phyloP scores from a whole-genome alignment of 2,888 invertebrate species.

The Caenorhabditis sp. region DNA sequence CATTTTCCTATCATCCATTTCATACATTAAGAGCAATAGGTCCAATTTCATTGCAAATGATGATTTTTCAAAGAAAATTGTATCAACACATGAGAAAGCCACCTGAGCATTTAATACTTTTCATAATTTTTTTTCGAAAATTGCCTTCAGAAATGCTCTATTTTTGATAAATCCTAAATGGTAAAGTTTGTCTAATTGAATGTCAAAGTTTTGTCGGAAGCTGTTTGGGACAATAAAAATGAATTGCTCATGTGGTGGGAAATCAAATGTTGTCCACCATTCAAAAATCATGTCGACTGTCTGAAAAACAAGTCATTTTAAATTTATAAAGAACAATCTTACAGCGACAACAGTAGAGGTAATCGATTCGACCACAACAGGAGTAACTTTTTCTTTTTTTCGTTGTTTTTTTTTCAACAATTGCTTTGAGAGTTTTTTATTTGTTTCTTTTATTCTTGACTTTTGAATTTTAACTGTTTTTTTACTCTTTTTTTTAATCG shows the following conservation, averaged over 20 bases:
- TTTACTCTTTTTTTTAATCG: too few relatives aligned
- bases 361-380: conserved; percentile 18
- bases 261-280: conserved; percentile 47
- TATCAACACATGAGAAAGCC: conserved; percentile 45
- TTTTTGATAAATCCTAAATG: conserved; percentile 64
- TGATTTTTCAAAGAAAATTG: conserved; percentile 35
- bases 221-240: conserved; percentile 58
- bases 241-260: conserved; percentile 53
- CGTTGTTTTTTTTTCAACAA: conserved; percentile 14
- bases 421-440: conserved; percentile 11
- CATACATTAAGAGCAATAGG: conserved; percentile 53
- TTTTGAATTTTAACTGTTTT: too few relatives aligned
- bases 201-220: conserved; percentile 30
- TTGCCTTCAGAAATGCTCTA: conserved; percentile 56
- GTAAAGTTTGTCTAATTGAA: conserved; percentile 60
- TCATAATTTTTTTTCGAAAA: neutral
- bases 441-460: conserved; percentile 39
- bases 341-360: conserved; percentile 29
- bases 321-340: neutral
- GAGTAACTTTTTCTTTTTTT: conserved; percentile 36
- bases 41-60: conserved; percentile 58
- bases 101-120: conserved; percentile 11
- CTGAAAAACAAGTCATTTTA: conserved; percentile 1
- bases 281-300: conserved; percentile 56
- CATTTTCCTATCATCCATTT: conserved; percentile 59